Evolutionary conservation across 2,113 vertebrate species (phyloP).

Genomic region (Bos indicus): DNA sequence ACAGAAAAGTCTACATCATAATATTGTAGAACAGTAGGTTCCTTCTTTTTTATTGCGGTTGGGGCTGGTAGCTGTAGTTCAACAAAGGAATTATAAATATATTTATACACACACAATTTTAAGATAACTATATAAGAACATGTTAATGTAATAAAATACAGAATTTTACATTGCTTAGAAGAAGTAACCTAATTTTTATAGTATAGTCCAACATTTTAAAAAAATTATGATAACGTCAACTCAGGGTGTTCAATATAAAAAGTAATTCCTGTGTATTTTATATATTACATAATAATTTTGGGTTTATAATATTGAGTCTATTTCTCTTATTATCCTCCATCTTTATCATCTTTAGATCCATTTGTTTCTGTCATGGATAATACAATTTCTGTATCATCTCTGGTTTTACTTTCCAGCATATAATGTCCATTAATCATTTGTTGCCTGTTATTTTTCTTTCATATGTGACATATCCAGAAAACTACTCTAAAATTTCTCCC

Average conservation of each 20-base stretch:
- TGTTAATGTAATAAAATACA: background rate
- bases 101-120: background rate
- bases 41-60: background rate
- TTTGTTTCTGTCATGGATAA: background rate
- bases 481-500: background rate
- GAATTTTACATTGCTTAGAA: background rate
- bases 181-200: background rate
- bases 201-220: background rate
- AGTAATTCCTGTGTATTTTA: background rate
- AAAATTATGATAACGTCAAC: background rate
- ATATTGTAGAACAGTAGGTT: background rate
- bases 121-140: background rate
- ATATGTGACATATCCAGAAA: background rate
- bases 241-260: background rate
- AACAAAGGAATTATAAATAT: background rate
- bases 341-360: background rate
- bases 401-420: background rate
- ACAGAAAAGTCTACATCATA: background rate
- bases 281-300: background rate
- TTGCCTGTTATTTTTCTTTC: background rate
- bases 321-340: background rate
- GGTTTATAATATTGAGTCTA: background rate
- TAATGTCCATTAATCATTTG: background rate
- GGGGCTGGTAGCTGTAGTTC: background rate
- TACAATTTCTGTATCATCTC: background rate